phyloP scores from a whole-genome alignment of 1,140 invertebrate genomes.

The Archivesica marissinica region DNA sequence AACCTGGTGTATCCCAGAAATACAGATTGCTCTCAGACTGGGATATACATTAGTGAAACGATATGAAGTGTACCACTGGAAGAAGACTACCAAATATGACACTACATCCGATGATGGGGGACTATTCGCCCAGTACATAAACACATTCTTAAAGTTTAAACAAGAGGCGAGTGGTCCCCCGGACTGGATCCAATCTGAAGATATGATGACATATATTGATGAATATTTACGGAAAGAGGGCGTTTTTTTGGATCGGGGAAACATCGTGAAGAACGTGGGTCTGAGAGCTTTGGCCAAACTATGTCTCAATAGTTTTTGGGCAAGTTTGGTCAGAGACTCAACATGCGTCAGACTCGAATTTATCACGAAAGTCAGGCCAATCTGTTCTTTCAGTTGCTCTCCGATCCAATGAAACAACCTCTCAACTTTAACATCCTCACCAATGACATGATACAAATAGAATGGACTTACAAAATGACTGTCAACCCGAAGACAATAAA shows the following conservation, averaged over 20 bases:
- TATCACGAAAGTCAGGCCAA: slow-evolving; percentile 45
- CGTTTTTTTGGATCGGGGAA: slow-evolving; percentile 77
- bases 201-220: slow-evolving; percentile 75
- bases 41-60: neutral
- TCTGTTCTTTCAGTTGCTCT: slow-evolving; percentile 67
- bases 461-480: slow-evolving; percentile 28
- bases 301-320: slow-evolving; percentile 67
- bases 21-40: neutral
- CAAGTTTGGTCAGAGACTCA: slow-evolving; percentile 64
- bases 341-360: slow-evolving; percentile 47
- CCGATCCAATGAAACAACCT: slow-evolving; percentile 53
- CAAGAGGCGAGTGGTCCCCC: slow-evolving; percentile 71
- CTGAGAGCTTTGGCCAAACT: slow-evolving; percentile 70
- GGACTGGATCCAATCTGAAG: slow-evolving; percentile 52
- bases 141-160: slow-evolving; percentile 69
- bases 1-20: slow-evolving; percentile 9
- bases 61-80: slow-evolving; percentile 38
- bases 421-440: slow-evolving; percentile 1
- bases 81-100: slow-evolving; percentile 27
- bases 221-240: slow-evolving; percentile 80
- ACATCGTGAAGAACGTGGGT: slow-evolving; percentile 81
- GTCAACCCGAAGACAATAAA: slow-evolving; percentile 43
- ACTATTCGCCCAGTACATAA: neutral
- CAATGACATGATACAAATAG: slow-evolving; percentile 5
- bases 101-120: slow-evolving; percentile 55